These are phyloP conservation scores for Leptarthrus brevirostris DNA, from an alignment of 2,888 invertebrate species.

Conservation along the genomic window DNA sequence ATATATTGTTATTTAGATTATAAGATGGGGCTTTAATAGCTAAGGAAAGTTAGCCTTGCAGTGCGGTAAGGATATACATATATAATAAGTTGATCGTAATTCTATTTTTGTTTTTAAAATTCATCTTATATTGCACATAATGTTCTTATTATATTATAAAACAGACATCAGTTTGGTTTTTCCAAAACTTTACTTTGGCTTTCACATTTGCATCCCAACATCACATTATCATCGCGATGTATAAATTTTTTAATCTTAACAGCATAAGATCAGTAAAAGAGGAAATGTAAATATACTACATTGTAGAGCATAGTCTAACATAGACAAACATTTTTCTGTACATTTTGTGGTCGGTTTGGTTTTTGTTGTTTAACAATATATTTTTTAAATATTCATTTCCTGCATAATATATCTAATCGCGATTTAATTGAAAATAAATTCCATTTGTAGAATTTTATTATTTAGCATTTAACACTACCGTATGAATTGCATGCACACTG, in stretches of 20 bases:
- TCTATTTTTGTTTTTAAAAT: slow-evolving; percentile 17
- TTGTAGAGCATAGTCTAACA: not conserved
- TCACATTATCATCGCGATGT: slow-evolving; percentile 35
- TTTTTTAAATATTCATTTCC: too few species aligned
- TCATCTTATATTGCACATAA: slow-evolving; percentile 5
- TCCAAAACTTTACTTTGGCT: slow-evolving; percentile 20
- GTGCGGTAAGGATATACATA: slow-evolving; percentile 45
- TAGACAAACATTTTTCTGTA: not conserved
- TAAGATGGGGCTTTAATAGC: slow-evolving; percentile 14
- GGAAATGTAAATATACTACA: not conserved
- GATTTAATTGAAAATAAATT: too few species aligned
- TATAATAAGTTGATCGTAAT: slow-evolving; percentile 6
- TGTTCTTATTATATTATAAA: not conserved
- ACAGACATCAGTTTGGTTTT: slow-evolving; percentile 7
- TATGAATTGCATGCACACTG: too few species aligned
- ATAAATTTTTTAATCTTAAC: slow-evolving; percentile 17
- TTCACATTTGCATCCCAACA: slow-evolving; percentile 43
- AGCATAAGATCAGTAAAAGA: slow-evolving; percentile 20
- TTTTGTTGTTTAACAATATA: too few species aligned
- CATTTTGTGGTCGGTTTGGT: too few species aligned
- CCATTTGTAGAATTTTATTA: too few species aligned
- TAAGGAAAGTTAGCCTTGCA: slow-evolving; percentile 39
- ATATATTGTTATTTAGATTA: slow-evolving; percentile 40
- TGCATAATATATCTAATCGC: too few species aligned
- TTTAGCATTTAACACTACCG: too few species aligned